These are phyloP conservation scores for Sciurus carolinensis DNA, from an alignment of 2,797 vertebrate genomes.

Conservation along the genomic window DNA sequence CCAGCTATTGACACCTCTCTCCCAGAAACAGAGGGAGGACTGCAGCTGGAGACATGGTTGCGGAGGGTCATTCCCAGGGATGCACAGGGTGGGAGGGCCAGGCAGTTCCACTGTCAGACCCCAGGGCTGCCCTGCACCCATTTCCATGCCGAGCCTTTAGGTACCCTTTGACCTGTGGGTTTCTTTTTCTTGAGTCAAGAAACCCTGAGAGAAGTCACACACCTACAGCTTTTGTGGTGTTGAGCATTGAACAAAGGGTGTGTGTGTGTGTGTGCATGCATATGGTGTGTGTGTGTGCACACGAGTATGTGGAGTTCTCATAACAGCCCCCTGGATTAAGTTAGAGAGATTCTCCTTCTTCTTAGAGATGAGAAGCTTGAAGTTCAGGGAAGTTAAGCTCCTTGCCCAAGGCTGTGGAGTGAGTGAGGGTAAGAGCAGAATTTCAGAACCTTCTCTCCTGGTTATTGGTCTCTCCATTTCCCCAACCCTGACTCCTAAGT, in stretches of 20 bases:
- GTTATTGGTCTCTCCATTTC: background rate
- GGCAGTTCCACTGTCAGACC: no score
- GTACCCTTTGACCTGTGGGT: background rate
- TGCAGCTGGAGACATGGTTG: background rate
- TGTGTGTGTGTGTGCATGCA: no score
- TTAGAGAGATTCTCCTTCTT: background rate
- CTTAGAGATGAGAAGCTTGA: background rate
- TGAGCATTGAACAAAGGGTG: background rate
- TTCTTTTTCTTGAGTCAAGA: background rate
- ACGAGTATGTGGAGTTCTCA: background rate
- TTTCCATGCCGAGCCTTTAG: background rate
- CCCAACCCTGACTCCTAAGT: background rate
- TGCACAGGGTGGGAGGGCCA: background rate
- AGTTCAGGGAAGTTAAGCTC: background rate
- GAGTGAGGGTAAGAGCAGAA: background rate
- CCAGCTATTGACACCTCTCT: background rate
- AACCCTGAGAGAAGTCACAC: background rate
- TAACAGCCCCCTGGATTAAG: background rate
- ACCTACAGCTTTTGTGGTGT: background rate
- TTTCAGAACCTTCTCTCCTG: background rate
- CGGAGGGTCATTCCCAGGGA: background rate
- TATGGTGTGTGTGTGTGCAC: no score
- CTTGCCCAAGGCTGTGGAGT: background rate
- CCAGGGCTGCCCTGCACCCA: background rate
- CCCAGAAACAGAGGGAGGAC: background rate